Evolutionary conservation across 2,888 invertebrate genomes (phyloP).

Genomic region (Barypeithes pellucidus): DNA sequence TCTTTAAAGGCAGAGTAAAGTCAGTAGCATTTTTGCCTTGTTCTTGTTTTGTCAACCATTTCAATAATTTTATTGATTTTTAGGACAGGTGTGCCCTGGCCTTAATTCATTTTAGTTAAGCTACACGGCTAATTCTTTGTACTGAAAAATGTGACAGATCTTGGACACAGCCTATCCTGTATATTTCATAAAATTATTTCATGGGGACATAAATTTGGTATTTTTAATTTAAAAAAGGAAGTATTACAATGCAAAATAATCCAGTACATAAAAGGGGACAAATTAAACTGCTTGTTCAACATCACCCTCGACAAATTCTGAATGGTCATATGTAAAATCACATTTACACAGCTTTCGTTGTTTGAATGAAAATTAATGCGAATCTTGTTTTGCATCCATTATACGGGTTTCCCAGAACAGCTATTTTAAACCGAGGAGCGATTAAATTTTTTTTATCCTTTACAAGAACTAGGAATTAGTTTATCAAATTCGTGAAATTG

Average conservation of each 20-base stretch:
- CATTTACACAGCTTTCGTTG: conserved; percentile 9
- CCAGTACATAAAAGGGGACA: conserved; percentile 2
- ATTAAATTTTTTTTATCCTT: too few species aligned
- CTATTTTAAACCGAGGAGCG: neutral
- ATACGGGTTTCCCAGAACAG: neutral
- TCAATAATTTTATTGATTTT: too few species aligned
- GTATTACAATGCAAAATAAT: conserved; percentile 4
- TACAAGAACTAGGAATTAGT: too few species aligned
- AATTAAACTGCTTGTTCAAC: conserved; percentile 19
- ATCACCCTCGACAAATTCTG: neutral
- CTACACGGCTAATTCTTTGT: too few species aligned
- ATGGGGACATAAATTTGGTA: neutral
- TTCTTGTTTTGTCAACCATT: too few species aligned
- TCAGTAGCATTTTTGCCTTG: too few species aligned
- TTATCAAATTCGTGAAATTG: too few species aligned
- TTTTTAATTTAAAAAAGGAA: neutral
- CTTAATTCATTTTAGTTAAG: too few species aligned
- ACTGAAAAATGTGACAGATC: too few species aligned
- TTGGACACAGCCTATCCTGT: too few species aligned
- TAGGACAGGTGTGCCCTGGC: too few species aligned
- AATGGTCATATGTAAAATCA: conserved; percentile 10
- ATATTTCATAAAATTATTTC: neutral
- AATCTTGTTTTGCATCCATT: neutral
- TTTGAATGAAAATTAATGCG: conserved; percentile 21
- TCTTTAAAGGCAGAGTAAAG: too few species aligned